These are phyloP conservation scores for Chloropsis cyanopogon DNA, from an alignment of 2,113 vertebrate species.

Conservation along the genomic window DNA sequence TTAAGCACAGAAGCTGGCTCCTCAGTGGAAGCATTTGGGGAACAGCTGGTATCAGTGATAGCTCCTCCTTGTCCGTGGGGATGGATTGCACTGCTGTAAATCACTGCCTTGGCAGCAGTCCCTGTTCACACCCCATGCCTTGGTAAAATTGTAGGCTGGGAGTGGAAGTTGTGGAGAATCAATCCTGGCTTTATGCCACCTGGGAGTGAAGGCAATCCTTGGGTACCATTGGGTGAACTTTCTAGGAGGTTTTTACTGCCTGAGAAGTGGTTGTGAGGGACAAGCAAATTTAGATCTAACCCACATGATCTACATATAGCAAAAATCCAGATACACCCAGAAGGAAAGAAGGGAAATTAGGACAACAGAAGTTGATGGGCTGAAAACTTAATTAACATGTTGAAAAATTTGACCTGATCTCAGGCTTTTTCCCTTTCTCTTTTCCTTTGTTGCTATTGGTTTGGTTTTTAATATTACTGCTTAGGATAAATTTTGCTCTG, in stretches of 20 bases:
- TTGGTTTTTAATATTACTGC: not conserved
- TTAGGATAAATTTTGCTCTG: not conserved
- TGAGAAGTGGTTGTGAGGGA: not conserved
- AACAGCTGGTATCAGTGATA: constrained; percentile 51
- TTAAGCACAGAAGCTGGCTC: constrained; percentile 37
- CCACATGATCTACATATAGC: not conserved
- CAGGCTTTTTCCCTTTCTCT: not conserved
- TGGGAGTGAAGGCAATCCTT: not conserved
- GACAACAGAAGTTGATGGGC: not conserved
- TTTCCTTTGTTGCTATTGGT: not conserved
- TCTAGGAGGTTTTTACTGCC: not conserved
- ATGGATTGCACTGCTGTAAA: constrained; percentile 43
- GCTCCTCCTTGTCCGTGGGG: constrained; percentile 47
- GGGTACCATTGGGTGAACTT: not conserved
- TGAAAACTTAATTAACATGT: constrained; percentile 27
- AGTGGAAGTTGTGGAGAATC: constrained; percentile 35
- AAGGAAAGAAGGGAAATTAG: constrained; percentile 15
- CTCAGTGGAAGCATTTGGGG: constrained; percentile 24
- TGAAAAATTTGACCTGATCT: not conserved
- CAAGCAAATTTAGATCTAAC: not conserved
- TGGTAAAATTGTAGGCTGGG: not conserved
- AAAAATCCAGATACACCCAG: not conserved
- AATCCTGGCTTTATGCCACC: not conserved
- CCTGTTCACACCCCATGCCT: constrained; percentile 37
- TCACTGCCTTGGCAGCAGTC: constrained; percentile 3